These are phyloP conservation scores for Syngnathus floridae DNA, from an alignment of 2,113 vertebrate genomes.

Conservation along the genomic window DNA sequence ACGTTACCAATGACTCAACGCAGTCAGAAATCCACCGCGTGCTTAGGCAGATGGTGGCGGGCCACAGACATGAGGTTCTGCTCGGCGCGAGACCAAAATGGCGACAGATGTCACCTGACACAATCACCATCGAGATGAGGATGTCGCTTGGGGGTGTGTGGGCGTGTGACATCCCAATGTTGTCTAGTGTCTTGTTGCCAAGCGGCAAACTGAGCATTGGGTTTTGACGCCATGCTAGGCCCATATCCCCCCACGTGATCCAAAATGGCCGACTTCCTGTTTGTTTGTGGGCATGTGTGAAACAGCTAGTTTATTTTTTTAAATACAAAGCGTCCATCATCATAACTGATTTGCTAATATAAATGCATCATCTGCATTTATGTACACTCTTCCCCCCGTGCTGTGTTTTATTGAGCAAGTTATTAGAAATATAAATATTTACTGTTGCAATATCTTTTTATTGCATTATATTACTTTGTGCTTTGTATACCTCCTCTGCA, in stretches of 20 bases:
- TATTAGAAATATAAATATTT: not conserved
- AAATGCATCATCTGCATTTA: not conserved
- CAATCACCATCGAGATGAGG: not conserved
- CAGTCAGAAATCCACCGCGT: slow-evolving; percentile 37
- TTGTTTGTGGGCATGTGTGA: too few species aligned
- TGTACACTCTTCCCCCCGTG: not conserved
- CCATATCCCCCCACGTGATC: not conserved
- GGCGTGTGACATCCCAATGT: not conserved
- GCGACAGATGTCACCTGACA: slow-evolving; percentile 34
- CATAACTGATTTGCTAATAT: not conserved
- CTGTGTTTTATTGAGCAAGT: not conserved
- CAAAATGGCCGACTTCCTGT: too few species aligned
- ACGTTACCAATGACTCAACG: slow-evolving; percentile 35
- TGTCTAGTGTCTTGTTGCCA: not conserved
- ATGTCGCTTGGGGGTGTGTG: not conserved
- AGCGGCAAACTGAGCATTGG: not conserved
- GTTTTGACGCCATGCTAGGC: not conserved
- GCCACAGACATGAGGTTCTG: slow-evolving; percentile 24
- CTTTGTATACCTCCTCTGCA: not conserved
- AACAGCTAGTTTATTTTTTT: not conserved
- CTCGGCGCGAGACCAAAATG: slow-evolving; percentile 20
- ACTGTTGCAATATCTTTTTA: not conserved
- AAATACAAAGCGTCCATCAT: not conserved
- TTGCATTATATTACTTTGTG: not conserved
- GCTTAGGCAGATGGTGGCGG: slow-evolving; percentile 40